Base-by-base conservation (phyloP, 2,797 vertebrate genomes). In the Gallinago stenura region DNA sequence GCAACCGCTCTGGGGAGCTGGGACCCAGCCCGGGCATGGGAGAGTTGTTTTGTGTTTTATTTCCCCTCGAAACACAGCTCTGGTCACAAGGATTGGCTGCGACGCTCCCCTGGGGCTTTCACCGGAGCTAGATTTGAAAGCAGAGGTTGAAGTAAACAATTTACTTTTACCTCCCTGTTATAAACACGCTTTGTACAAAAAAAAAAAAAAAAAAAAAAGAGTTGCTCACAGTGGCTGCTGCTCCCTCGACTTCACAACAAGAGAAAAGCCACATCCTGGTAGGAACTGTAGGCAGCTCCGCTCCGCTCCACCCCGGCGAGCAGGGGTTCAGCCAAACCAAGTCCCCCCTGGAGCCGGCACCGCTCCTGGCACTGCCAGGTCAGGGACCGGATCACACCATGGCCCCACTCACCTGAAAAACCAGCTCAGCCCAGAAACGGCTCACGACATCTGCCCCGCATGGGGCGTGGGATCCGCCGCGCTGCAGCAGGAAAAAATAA, bases 401-500 rank as follows among this genome's bases (percentile, higher is more conserved):
- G 5, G 69, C 77, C 77, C 72, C 35, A 93, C 95, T 96, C 96
- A 97, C 97, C 95, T 80, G 79, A 60, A 83, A 86, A 83, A 86
- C 28, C 76, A 90, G 94, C 80, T 93, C 84, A 90, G 75, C 46
- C 53, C 89, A 94, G 93, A 86, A 94, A 90, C 0, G 4, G 79
- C 28, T 96, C 96, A 97, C 90, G n/a, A 82, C 95, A 95, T 96
- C 84, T 91, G 87, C 80, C 76, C 68, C 62, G 73, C 50, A 53
- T 46, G 39, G 70, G 65, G 41, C 6, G 35, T 6, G 5, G 58
- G 75, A 93, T 62, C 88, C 35, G 12, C 10, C 9, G 50, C 2
- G 9, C 96, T 97, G 89, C 79, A 70, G 93, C 77, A 94, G 83
- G 93, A 95, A 93, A 96, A 93, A 95, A 88, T 61, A 94, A 92